Base-by-base conservation (phyloP, 2,113 vertebrate genomes). In the Dicentrarchus labrax region DNA sequence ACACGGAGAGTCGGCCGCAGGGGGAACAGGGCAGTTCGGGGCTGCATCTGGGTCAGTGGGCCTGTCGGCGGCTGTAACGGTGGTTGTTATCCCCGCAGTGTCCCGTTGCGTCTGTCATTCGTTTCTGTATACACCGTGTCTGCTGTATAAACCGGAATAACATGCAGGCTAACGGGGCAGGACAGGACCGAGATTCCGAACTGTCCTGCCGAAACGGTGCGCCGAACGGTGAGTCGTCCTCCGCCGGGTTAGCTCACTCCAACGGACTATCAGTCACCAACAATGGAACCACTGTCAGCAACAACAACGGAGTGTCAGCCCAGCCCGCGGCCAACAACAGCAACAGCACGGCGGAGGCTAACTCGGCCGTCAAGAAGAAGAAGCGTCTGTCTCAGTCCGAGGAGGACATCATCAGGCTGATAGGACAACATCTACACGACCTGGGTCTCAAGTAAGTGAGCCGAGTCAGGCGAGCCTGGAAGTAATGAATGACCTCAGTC, bases 381-480 rank as follows among this genome's bases (percentile, higher is more conserved):
- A 98, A 98, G 87, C 93, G 97, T 6, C 96, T 98, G 80, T 97
- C 97, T 62, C 97, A 97, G 95, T 96, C 95, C 0, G 98, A 99
- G 72, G 98, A 99, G 94, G 98, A 98, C 82, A 97, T 99, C 86
- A 98, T 99, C 91, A 84, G 98, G 84, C 96, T 99, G 48, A 98
- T 99, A 80, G 98, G 98, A 86, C 98, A 99, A 84, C 98, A 99
- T 95, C 93, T 99, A 60, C 97, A 98, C 90, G 97, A 97, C 70
- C 86, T 98, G 60, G 98, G 98, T 84, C 97, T 99, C 89, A 97
- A 98, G 98, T 99, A 96, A 98, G 98, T 97, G 66, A 48, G 30
- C 78, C 48, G 2, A 8, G 16, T 22, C n/a, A n/a, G 22, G 1
- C 12, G n/a, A 47, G 43, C 41, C 15, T 13, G 38, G 4, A 11